Base-by-base conservation (phyloP, 2,888 invertebrate genomes). In the Smittia sp. region DNA sequence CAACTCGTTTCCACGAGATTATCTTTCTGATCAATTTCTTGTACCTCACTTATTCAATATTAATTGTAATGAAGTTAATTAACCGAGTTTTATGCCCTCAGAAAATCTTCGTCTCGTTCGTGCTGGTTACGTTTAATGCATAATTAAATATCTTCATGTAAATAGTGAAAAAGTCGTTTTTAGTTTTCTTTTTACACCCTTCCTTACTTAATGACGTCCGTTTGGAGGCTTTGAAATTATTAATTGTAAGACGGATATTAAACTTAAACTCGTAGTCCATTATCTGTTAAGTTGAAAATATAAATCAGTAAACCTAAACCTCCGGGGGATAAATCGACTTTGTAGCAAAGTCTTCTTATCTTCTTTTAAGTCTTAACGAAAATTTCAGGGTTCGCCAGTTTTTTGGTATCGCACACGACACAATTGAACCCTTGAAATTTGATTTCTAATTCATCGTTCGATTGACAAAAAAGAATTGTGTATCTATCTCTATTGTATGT, bases 61-160 rank as follows among this genome's bases (percentile, higher is more conserved):
- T 22, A 58, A 58, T 58, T 58, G 58, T 20, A 22, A 58, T 4
- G 58, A 58, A 13, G 58, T 58, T 58, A 18, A 58, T 58, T 58
- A 58, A 58, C 22, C 22, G 46, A 32, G 15, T 46, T 58, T 18
- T 58, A 22, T 13, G 6, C 22, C n/a, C 15, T n/a, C 46, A 46
- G 46, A 46, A 46, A 11, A 46, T 46, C n/a, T 15, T n/a, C 46
- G 2, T 46, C 15, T 15, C 13, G 46, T 46, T 58, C 58, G n/a
- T 18, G 58, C 58, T 58, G 58, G 22, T 58, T 58, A 58, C 58
- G 9, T 22, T 20, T 22, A 58, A 18, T 58, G 13, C 46, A 46
- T n/a, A 46, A n/a, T 58, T 58, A 58, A 58, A 58, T 46, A 46
- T 46, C 15, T 58, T 58, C 18, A 58, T 22, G 22, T 22, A 20